phyloP scores from a whole-genome alignment of 2,797 vertebrate genomes.

The Limosa lapponica region DNA sequence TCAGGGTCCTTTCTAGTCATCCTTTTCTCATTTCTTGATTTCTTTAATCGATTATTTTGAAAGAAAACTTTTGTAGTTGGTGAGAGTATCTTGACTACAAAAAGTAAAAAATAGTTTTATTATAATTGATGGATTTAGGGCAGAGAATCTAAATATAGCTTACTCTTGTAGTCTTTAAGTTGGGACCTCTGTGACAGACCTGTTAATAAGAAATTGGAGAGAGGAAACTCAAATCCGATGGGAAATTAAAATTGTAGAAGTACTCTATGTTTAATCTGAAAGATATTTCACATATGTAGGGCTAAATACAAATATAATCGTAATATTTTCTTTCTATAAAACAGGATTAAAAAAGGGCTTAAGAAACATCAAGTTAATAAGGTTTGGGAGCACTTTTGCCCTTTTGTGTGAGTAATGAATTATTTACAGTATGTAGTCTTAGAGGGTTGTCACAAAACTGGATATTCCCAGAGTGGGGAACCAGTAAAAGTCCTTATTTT shows the following conservation, averaged over 20 bases:
- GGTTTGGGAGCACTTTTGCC: neutral
- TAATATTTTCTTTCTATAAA: constrained; percentile 18
- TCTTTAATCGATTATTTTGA: constrained; percentile 16
- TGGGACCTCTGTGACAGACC: constrained; percentile 31
- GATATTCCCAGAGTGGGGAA: neutral
- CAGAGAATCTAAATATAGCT: constrained; percentile 59
- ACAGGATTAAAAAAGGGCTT: constrained; percentile 8
- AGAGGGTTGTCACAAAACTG: neutral
- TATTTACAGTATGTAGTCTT: neutral
- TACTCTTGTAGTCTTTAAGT: constrained; percentile 3
- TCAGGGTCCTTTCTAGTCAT: neutral
- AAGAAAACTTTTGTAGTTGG: neutral
- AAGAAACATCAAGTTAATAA: constrained; percentile 41
- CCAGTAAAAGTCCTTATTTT: neutral
- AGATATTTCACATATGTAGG: neutral
- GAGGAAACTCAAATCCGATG: constrained; percentile 13
- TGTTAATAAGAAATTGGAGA: constrained; percentile 59
- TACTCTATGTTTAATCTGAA: constrained; percentile 21
- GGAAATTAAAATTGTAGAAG: constrained; percentile 40
- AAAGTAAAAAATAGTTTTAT: neutral
- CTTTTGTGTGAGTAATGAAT: constrained; percentile 20
- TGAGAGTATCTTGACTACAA: neutral
- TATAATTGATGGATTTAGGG: constrained; percentile 54
- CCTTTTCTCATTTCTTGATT: neutral
- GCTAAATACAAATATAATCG: constrained; percentile 22